Percentiles rank a stretch among this genome's conserved stretches.
phyloP scores from a whole-genome alignment of 2,888 invertebrate species.

The Tipula lateralis region DNA sequence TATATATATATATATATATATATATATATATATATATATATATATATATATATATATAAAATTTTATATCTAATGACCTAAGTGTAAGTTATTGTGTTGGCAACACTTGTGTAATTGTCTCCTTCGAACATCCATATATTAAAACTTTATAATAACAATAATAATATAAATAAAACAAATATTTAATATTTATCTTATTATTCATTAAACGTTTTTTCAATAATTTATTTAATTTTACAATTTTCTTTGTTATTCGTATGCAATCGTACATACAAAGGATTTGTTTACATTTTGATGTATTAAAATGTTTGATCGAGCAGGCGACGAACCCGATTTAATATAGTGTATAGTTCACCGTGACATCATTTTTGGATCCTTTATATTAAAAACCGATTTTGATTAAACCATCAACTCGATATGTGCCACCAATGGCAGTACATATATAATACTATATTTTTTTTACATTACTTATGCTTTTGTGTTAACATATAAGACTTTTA shows the following conservation, averaged over 20 bases:
- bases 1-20: too few species aligned
- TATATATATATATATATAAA: too few species aligned
- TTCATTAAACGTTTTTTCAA: neutral
- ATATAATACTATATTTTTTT: neutral
- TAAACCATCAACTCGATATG: neutral
- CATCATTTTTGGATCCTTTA: neutral
- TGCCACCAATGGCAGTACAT: neutral
- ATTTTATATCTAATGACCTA: neutral
- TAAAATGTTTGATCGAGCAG: neutral
- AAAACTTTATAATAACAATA: neutral
- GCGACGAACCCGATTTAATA: neutral
- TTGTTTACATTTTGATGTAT: neutral
- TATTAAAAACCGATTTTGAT: neutral
- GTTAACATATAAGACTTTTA: neutral
- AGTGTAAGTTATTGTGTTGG: neutral
- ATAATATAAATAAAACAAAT: neutral
- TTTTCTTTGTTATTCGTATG: neutral
- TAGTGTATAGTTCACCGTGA: neutral
- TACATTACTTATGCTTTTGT: neutral
- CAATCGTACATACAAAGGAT: neutral
- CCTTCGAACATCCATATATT: neutral
- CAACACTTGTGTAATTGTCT: neutral
- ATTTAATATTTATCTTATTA: neutral
- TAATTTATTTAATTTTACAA: neutral
- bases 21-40: too few species aligned